A percentile compares a stretch with the other conserved stretches of the same genome.
These are phyloP conservation scores for Panthera tigris DNA, from an alignment of 2,113 vertebrate genomes.

Conservation along the genomic window DNA sequence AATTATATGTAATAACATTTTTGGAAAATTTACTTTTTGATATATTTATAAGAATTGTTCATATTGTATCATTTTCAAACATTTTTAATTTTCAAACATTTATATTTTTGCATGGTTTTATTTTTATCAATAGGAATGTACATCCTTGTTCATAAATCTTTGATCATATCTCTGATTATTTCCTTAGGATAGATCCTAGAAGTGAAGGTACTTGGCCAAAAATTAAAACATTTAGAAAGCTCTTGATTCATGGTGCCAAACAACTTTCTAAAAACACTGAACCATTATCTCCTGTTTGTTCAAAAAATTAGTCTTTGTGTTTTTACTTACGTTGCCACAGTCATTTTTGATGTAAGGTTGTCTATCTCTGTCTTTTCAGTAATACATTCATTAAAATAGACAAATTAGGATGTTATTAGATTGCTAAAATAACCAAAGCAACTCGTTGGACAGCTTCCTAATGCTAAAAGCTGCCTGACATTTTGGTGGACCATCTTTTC, in stretches of 20 bases:
- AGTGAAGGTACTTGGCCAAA: constrained; percentile 18
- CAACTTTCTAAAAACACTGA: neutral
- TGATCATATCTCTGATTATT: neutral
- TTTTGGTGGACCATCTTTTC: neutral
- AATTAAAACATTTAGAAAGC: neutral
- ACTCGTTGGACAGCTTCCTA: constrained; percentile 11
- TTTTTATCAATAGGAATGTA: neutral
- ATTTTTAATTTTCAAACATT: neutral
- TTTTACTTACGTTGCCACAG: neutral
- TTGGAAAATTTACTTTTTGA: constrained; percentile 12
- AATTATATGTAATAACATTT: constrained; percentile 3
- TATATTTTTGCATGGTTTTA: neutral
- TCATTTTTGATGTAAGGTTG: constrained; percentile 37
- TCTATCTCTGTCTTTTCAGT: constrained; percentile 28
- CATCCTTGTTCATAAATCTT: neutral
- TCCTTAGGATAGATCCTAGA: constrained; percentile 7
- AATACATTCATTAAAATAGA: constrained; percentile 36
- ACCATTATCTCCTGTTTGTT: neutral
- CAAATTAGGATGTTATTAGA: neutral
- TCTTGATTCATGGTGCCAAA: neutral
- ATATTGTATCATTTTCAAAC: neutral
- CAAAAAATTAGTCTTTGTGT: neutral
- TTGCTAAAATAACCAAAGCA: constrained; percentile 59
- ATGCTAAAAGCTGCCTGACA: neutral
- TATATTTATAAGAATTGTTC: neutral